A percentile compares a stretch with the other conserved stretches of the same genome.
Conservation (phyloP, 1,140 invertebrate genomes). For the Campodea augens region DNA sequence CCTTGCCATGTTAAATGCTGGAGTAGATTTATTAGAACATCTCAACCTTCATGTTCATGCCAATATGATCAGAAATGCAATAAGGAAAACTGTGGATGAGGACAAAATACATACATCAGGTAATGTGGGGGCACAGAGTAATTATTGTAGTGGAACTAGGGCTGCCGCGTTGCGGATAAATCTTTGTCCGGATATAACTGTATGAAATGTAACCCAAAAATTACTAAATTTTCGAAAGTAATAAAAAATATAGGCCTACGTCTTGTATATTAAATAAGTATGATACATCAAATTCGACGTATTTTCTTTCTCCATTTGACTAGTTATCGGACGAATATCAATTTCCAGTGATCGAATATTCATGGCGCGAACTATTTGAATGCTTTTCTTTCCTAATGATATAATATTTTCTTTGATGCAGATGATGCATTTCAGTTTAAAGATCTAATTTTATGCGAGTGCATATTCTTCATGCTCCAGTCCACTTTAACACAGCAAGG, state of each 20-base stretch:
- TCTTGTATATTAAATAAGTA: background rate
- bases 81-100: slow-evolving; percentile 60
- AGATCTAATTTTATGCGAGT: background rate
- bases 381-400: no score
- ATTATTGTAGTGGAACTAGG: background rate
- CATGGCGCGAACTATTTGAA: background rate
- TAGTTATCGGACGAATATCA: no score
- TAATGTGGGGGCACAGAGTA: no score
- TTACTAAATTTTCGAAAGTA: no score
- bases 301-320: no score
- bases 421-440: background rate
- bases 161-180: background rate
- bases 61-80: slow-evolving; percentile 48
- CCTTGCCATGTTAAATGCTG: slow-evolving; percentile 82
- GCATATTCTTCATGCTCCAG: background rate
- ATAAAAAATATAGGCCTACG: background rate
- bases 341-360: no score
- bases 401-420: background rate
- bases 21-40: slow-evolving; percentile 81
- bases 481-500: no score
- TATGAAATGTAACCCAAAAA: no score
- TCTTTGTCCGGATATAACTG: no score
- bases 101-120: slow-evolving; percentile 59
- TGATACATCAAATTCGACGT: no score
- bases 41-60: slow-evolving; percentile 67